phyloP scores from a whole-genome alignment of 92 coral and sea anemone genomes.

The Anthopleura xanthogrammica region DNA sequence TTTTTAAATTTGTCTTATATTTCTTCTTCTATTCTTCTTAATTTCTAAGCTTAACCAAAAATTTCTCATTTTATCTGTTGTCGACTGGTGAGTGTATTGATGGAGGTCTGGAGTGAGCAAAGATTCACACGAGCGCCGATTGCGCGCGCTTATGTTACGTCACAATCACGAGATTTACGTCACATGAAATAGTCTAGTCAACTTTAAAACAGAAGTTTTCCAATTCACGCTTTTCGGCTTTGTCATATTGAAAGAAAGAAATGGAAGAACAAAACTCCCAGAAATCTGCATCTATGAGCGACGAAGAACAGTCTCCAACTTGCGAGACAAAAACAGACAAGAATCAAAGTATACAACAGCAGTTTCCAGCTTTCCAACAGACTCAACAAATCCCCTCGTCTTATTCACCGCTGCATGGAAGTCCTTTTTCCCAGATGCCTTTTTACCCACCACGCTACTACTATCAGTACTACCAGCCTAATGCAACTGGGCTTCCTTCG shows the following conservation, averaged over 20 bases:
- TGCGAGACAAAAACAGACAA: constrained; percentile 10
- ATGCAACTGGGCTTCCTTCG: constrained; percentile 1
- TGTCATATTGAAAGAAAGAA: neutral
- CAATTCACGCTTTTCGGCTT: neutral
- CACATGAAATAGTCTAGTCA: neutral
- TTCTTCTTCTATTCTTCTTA: too few relatives aligned
- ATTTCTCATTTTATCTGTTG: too few relatives aligned
- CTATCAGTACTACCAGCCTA: constrained; percentile 50
- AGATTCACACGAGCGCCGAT: constrained; percentile 9
- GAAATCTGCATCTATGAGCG: neutral
- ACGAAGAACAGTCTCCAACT: neutral
- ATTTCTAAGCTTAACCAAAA: too few relatives aligned
- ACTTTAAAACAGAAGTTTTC: neutral
- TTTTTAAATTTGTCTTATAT: too few relatives aligned
- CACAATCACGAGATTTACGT: constrained; percentile 21
- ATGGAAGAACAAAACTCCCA: constrained; percentile 21
- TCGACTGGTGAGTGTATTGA: neutral
- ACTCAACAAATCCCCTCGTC: constrained; percentile 14
- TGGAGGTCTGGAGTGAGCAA: neutral
- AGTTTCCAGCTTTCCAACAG: constrained; percentile 14
- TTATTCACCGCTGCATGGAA: constrained; percentile 10
- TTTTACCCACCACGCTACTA: constrained; percentile 61
- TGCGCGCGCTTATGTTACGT: constrained; percentile 23
- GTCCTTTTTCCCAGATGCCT: constrained; percentile 47
- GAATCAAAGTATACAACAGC: constrained; percentile 11